A percentile compares a stretch with the other conserved stretches of the same genome.
Conservation (phyloP, 2,797 vertebrate genomes). For the Chrysocyon brachyurus region DNA sequence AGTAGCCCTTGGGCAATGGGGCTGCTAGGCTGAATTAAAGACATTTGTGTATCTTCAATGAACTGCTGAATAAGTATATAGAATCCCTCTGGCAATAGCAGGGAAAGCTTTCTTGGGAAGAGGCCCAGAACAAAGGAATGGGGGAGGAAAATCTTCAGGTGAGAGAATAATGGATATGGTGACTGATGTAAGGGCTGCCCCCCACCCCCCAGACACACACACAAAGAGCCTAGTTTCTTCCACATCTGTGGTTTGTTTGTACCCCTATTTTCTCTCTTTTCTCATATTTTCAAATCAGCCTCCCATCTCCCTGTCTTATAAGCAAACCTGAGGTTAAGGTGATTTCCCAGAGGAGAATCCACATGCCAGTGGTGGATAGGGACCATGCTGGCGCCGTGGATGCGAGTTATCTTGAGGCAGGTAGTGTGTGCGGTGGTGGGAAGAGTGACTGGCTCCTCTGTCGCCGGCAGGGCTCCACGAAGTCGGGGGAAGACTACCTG, state of each 20-base stretch:
- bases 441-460: neutral
- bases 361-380: fast-evolving
- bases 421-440: neutral
- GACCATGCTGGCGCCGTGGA: neutral
- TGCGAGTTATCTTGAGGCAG: neutral
- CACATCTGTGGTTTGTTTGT: neutral
- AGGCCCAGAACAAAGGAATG: neutral
- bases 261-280: neutral
- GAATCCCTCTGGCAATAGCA: neutral
- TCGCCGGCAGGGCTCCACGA: neutral
- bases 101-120: neutral
- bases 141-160: neutral
- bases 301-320: neutral
- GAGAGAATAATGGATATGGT: neutral
- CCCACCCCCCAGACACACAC: neutral
- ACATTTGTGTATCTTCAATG: neutral
- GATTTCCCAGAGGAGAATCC: neutral
- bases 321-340: neutral
- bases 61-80: neutral
- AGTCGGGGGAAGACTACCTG: neutral
- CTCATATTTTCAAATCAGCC: neutral
- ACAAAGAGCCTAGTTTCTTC: neutral
- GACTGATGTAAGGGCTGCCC: fast-evolving
- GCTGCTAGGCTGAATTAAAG: neutral
- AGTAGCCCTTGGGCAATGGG: neutral